Conservation (phyloP, 2,888 invertebrate genomes). For the Balanococcus diminutus region DNA sequence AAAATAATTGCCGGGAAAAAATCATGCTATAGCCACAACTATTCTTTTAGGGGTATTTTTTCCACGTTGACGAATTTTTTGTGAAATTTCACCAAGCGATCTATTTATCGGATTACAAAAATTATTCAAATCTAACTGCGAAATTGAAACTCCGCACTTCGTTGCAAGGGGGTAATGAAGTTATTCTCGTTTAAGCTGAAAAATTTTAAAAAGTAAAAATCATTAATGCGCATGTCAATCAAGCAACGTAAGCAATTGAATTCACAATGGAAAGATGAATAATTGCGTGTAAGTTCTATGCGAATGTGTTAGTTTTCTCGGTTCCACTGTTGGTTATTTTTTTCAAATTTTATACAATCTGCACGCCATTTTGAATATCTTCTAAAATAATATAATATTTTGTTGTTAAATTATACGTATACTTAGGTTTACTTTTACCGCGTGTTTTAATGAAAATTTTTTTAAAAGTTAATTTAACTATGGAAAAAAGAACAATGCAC, state of each 20-base stretch:
- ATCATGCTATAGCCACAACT: no score
- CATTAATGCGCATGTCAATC: not conserved
- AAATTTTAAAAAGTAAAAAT: not conserved
- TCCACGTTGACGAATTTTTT: not conserved
- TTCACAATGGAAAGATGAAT: not conserved
- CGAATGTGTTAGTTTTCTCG: not conserved
- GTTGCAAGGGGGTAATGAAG: not conserved
- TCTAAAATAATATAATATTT: not conserved
- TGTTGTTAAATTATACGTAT: not conserved
- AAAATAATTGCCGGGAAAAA: not conserved
- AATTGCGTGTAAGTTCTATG: not conserved
- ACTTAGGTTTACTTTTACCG: not conserved
- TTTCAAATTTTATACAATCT: not conserved
- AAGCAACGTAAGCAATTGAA: not conserved
- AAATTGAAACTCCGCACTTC: not conserved
- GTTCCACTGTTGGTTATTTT: no score
- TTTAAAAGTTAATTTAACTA: not conserved
- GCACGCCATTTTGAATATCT: not conserved
- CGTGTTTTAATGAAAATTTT: not conserved
- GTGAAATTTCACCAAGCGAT: not conserved
- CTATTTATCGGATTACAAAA: not conserved
- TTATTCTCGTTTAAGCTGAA: not conserved
- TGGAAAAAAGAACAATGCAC: not conserved
- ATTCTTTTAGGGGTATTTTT: not conserved
- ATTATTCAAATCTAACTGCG: not conserved